Evolutionary conservation across 2,888 invertebrate species (phyloP).

Genomic region (Caenorhabditis wallacei): DNA sequence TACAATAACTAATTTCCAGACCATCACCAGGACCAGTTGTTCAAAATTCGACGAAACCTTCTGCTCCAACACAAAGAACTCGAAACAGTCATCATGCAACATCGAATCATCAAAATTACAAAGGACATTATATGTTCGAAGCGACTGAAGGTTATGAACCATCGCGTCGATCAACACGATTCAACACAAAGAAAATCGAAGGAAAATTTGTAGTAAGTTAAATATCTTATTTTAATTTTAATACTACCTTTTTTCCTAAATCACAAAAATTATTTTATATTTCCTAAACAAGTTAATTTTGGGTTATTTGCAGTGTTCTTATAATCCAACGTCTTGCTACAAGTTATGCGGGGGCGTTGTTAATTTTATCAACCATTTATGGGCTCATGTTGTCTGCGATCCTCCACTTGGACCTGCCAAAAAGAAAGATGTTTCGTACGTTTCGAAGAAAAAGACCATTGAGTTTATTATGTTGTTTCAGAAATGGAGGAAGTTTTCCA

Average conservation of each 20-base stretch:
- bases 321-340: conserved; percentile 38
- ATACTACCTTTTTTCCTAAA: not conserved
- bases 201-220: conserved; percentile 55
- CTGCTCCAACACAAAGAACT: not conserved
- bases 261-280: not conserved
- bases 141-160: conserved; percentile 51
- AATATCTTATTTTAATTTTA: too few relatives aligned
- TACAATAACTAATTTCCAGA: too few relatives aligned
- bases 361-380: conserved; percentile 53
- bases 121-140: conserved; percentile 57
- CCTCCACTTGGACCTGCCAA: conserved; percentile 3
- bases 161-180: conserved; percentile 31
- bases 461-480: not conserved
- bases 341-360: conserved; percentile 18
- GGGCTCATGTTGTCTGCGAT: conserved; percentile 51
- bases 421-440: conserved; percentile 10
- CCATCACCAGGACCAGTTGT: not conserved
- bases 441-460: not conserved
- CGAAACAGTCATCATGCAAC: conserved; percentile 8
- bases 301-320: too few relatives aligned
- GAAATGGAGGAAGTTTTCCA: not conserved
- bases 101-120: not conserved
- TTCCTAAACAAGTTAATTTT: too few relatives aligned
- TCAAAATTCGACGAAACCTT: not conserved
- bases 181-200: conserved; percentile 35